Conservation (phyloP, 1,140 invertebrate genomes). For the Apolygus lucorum region DNA sequence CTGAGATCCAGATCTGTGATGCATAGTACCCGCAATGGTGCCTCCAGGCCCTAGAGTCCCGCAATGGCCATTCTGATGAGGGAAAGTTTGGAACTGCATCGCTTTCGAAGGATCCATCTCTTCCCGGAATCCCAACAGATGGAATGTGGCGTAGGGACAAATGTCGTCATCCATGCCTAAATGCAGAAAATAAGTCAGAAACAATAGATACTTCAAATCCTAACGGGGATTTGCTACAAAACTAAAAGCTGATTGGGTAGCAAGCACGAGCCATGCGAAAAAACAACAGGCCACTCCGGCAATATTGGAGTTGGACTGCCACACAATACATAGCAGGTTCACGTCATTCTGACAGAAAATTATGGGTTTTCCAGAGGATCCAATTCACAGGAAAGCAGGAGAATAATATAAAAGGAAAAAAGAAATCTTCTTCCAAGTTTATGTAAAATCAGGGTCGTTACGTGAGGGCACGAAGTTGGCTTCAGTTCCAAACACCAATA, state of each 20-base stretch:
- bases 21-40: conserved; percentile 47
- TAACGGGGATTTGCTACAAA: no score
- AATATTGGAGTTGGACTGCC: not conserved
- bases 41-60: conserved; percentile 66
- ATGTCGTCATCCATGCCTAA: conserved; percentile 87
- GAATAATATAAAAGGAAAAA: no score
- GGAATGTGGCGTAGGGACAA: conserved; percentile 89
- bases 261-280: not conserved
- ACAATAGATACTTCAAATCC: conserved; percentile 17
- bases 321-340: not conserved
- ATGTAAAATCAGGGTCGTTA: no score
- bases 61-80: conserved; percentile 64
- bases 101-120: conserved; percentile 83
- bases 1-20: conserved; percentile 75
- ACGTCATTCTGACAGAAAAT: not conserved
- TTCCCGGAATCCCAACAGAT: conserved; percentile 84
- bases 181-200: conserved; percentile 31
- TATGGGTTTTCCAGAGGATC: no score
- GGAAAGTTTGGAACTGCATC: conserved; percentile 80
- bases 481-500: not conserved
- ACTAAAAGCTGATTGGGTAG: not conserved
- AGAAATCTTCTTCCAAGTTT: no score
- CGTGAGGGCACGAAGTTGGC: no score
- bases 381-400: no score
- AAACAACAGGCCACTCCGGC: no score